Conservation (phyloP, 2,113 vertebrate species). For the Gulo gulo region DNA sequence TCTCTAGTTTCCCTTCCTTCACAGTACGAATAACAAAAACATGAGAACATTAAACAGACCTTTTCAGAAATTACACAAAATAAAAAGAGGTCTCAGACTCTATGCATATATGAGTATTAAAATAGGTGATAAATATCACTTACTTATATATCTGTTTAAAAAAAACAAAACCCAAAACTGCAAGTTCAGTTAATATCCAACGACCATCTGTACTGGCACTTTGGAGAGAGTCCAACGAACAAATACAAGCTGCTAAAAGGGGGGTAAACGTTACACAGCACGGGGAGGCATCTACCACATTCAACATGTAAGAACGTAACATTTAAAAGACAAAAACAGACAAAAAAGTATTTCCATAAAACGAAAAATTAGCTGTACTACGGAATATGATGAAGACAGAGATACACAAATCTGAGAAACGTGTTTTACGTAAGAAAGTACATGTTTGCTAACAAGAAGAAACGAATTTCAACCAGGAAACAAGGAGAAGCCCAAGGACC, state of each 20-base stretch:
- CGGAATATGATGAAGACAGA: neutral
- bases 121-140: neutral
- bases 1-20: fast-evolving
- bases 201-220: neutral
- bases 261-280: neutral
- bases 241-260: neutral
- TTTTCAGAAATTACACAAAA: neutral
- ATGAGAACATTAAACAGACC: neutral
- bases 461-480: fast-evolving
- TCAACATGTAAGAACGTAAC: neutral
- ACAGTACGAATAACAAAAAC: neutral
- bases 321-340: neutral
- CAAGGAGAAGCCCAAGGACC: fast-evolving
- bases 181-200: neutral
- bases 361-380: no score
- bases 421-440: neutral
- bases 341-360: no score
- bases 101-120: neutral
- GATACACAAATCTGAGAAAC: neutral
- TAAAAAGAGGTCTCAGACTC: neutral
- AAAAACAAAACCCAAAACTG: neutral
- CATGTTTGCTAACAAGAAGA: neutral
- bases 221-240: neutral
- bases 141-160: neutral
- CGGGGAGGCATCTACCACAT: neutral